Evolutionary conservation across 2,113 vertebrate genomes (phyloP), one percentile per base, ranked within the genome.

Genomic region (Tupaia tana): DNA sequence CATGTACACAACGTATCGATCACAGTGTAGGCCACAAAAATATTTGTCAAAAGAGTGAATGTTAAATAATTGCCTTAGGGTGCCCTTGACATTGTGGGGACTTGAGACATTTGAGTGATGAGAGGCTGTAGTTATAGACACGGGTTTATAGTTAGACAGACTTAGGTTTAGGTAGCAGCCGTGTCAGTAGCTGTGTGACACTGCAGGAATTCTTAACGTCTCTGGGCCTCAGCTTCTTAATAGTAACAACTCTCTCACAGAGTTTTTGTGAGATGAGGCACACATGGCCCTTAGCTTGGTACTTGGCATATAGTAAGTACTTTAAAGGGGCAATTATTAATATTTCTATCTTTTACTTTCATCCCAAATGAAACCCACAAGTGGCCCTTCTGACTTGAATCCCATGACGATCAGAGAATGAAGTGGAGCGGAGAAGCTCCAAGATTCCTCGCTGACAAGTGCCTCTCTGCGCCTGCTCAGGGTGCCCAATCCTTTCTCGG

Each of bases 1-100:
- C 54, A 1, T 1, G 1, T 27, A 19, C 14, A 7, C 2, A 19
- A n/a, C 0, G 0, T 0, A 0, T 24, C 4, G 14, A 43, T 43
- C 63, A 66, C 1, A 18, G 58, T 14, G 4, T 29, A 89, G 80
- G 63, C 9, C 7, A 1, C 61, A 59, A 86, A 86, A 5, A 29
- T 9, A 20, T 59, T 56, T 64, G 43, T 58, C 11, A 0, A 12
- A 20, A n/a, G 77, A 66, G 19, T 7, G 12, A 16, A 2, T n/a
- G 19, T 18, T 43, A 7, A 54, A 29, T 43, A 64, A 31, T 20
- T 31, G 18, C n/a, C 5, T 8, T 1, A 13, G 25, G n/a, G 6
- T n/a, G 13, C 8, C 27, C 15, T 29, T 66, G 56, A 82, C 43
- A 13, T 20, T 1, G 0, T 22, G 67, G 11, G 27, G 54, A 67